Conservation (phyloP, 2,797 vertebrate genomes). For the Spatula versicolor region DNA sequence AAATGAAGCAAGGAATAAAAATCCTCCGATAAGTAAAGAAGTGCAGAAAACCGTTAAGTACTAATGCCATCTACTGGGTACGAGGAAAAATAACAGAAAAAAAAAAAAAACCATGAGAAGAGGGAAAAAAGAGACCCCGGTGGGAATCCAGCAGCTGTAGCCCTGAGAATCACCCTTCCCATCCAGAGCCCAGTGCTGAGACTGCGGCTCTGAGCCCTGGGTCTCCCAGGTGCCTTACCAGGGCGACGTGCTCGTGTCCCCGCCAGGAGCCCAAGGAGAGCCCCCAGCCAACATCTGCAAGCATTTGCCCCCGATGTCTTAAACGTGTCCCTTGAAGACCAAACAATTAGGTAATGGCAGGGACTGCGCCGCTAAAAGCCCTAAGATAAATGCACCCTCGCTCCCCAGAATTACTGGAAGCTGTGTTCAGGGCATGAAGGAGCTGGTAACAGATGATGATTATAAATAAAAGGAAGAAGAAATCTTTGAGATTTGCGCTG, state of each 20-base stretch:
- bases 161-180: neutral
- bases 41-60: slow-evolving; percentile 6
- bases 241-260: fast-evolving
- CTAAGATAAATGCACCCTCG: neutral
- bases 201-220: neutral
- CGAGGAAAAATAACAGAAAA: neutral
- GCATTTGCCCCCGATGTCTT: neutral
- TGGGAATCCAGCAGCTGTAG: neutral
- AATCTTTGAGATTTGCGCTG: slow-evolving; percentile 55
- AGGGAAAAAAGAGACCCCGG: neutral
- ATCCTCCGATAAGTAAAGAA: slow-evolving; percentile 63
- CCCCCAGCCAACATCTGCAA: neutral
- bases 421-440: neutral
- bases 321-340: neutral
- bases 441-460: slow-evolving; percentile 51
- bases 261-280: neutral
- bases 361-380: neutral
- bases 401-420: slow-evolving; percentile 23
- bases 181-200: neutral
- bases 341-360: slow-evolving; percentile 25
- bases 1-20: neutral
- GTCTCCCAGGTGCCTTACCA: neutral
- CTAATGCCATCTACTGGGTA: slow-evolving; percentile 65
- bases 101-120: neutral
- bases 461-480: slow-evolving; percentile 41